Evolutionary conservation across 2,888 invertebrate genomes (phyloP).

Genomic region (Diploptera punctata): DNA sequence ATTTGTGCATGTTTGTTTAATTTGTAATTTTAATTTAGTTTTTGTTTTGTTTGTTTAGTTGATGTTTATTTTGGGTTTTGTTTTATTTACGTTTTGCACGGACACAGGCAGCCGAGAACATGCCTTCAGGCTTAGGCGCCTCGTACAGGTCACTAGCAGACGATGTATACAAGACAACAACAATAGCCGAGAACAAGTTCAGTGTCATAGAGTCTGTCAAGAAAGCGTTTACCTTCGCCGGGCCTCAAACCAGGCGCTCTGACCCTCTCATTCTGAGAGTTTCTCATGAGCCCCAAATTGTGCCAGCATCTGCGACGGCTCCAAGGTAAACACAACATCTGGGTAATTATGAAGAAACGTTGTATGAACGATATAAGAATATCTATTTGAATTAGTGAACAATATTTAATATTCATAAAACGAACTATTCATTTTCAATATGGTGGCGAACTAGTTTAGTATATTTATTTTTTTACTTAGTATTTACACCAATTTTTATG

Average conservation of each 20-base stretch:
- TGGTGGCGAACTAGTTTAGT: too few relatives aligned
- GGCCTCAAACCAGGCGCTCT: constrained; percentile 47
- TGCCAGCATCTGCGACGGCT: background rate
- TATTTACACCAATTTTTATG: too few relatives aligned
- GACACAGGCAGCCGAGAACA: constrained; percentile 47
- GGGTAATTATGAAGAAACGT: too few relatives aligned
- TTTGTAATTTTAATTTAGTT: background rate
- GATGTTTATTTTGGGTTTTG: constrained; percentile 18
- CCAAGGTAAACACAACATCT: background rate
- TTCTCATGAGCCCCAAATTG: background rate
- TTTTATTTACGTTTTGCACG: constrained; percentile 9
- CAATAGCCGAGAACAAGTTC: constrained; percentile 61
- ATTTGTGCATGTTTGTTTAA: background rate
- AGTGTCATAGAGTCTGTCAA: constrained; percentile 66
- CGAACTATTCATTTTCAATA: too few relatives aligned
- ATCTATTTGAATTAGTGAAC: too few relatives aligned
- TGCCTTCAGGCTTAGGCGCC: constrained; percentile 69
- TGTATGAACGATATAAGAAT: too few relatives aligned
- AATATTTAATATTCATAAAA: too few relatives aligned
- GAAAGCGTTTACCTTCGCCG: constrained; percentile 64
- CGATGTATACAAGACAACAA: constrained; percentile 69
- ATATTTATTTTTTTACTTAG: too few relatives aligned
- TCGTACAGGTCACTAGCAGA: constrained; percentile 68
- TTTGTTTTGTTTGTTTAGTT: constrained; percentile 15
- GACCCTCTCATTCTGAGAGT: constrained; percentile 48